A percentile compares a stretch with the other conserved stretches of the same genome.
phyloP scores from a whole-genome alignment of 2,888 invertebrate species.

The Physocephala rufipes region DNA sequence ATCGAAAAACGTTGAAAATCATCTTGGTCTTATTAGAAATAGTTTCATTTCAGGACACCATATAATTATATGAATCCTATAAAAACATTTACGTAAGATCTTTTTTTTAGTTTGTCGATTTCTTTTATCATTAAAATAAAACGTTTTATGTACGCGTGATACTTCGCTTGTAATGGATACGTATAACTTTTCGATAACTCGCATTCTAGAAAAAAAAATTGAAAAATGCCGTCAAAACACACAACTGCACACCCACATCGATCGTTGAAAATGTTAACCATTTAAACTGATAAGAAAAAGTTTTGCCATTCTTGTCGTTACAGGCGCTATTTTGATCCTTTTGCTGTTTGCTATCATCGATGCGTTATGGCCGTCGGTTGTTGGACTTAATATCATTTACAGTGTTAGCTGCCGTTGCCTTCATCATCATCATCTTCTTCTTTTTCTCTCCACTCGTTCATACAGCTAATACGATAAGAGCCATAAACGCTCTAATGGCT shows the following conservation, averaged over 20 bases:
- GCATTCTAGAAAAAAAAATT: too few species aligned
- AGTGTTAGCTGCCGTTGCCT: not conserved
- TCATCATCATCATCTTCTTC: not conserved
- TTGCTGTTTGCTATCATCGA: not conserved
- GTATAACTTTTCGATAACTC: too few species aligned
- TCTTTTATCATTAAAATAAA: too few species aligned
- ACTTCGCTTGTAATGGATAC: too few species aligned
- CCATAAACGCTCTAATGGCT: slow-evolving; percentile 27
- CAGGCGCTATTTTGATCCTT: slow-evolving; percentile 18
- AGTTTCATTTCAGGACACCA: too few species aligned
- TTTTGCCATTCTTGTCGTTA: slow-evolving; percentile 12
- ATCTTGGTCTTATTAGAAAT: too few species aligned
- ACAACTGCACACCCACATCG: not conserved
- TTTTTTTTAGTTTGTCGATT: too few species aligned
- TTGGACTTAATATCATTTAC: not conserved
- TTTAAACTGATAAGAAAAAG: slow-evolving; percentile 22
- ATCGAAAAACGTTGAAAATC: too few species aligned
- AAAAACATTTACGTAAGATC: too few species aligned
- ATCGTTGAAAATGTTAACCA: not conserved
- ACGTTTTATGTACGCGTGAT: too few species aligned
- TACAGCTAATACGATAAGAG: slow-evolving; percentile 1
- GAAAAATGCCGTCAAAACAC: too few species aligned
- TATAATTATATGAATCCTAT: too few species aligned
- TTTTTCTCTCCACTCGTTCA: not conserved
- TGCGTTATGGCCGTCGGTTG: not conserved